phyloP scores from a whole-genome alignment of 2,888 invertebrate genomes.

The Chymomyza fuscimana region DNA sequence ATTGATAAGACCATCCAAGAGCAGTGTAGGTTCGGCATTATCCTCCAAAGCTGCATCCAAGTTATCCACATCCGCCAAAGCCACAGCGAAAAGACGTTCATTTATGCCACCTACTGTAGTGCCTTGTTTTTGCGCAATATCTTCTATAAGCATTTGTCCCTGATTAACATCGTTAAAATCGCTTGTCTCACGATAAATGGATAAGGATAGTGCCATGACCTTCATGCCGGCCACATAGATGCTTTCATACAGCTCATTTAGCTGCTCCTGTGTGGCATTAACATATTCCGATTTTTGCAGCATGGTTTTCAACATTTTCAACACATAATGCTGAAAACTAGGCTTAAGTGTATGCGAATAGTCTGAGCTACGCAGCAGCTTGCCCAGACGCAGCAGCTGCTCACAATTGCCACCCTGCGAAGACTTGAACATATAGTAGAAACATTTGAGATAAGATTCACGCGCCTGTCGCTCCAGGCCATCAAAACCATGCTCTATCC shows the following conservation, averaged over 20 bases:
- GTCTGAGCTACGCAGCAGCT: constrained; percentile 62
- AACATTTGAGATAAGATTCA: constrained; percentile 76
- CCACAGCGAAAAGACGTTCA: constrained; percentile 61
- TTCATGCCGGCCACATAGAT: constrained; percentile 75
- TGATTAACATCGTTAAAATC: constrained; percentile 30
- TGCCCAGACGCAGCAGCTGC: constrained; percentile 63
- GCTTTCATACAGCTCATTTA: constrained; percentile 49
- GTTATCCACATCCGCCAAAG: constrained; percentile 70
- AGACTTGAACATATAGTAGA: constrained; percentile 73
- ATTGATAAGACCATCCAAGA: constrained; percentile 75
- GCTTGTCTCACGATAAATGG: constrained; percentile 28
- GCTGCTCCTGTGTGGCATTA: constrained; percentile 39
- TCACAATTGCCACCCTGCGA: constrained; percentile 52
- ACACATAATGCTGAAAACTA: constrained; percentile 69
- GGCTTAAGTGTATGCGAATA: constrained; percentile 74
- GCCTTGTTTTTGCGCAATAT: constrained; percentile 48
- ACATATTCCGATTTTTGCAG: constrained; percentile 49
- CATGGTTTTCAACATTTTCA: constrained; percentile 65
- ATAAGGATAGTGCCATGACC: constrained; percentile 72
- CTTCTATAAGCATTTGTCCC: constrained; percentile 54
- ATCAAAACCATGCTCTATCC: constrained; percentile 76
- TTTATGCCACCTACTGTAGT: constrained; percentile 61
- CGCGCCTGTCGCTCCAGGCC: constrained; percentile 69
- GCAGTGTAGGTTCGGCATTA: constrained; percentile 73
- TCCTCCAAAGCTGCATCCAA: constrained; percentile 75